Percentiles rank a stretch among this genome's conserved stretches.
phyloP scores from a whole-genome alignment of 2,888 invertebrate species.

The Lasioglossum pauxillum region DNA sequence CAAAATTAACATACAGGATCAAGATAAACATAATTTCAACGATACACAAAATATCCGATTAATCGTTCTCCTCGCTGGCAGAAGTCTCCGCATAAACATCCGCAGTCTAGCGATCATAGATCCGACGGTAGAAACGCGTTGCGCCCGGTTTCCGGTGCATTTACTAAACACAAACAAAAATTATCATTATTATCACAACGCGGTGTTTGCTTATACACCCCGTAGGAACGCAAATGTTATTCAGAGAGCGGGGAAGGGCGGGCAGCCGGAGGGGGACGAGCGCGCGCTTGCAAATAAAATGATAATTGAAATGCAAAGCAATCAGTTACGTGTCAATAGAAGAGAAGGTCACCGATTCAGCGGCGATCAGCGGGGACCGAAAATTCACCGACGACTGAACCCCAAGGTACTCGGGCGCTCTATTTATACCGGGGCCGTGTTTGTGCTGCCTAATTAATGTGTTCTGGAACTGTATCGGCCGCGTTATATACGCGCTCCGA shows the following conservation, averaged over 20 bases:
- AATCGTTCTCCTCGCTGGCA: too few species aligned
- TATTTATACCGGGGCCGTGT: neutral
- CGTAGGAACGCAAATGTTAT: neutral
- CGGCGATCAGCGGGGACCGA: neutral
- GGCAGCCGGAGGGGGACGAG: neutral
- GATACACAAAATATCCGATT: too few species aligned
- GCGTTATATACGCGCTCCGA: neutral
- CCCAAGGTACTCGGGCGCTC: neutral
- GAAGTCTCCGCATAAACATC: neutral
- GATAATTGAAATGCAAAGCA: constrained; percentile 7
- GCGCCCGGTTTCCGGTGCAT: neutral
- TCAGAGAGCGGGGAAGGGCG: neutral
- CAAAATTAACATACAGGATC: too few species aligned
- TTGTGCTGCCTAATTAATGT: constrained; percentile 4
- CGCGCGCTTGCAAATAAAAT: neutral
- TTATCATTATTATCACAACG: neutral
- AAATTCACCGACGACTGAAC: constrained; percentile 1
- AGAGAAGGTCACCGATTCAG: neutral
- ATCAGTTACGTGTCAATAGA: constrained; percentile 3
- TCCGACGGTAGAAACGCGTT: neutral
- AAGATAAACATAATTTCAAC: too few species aligned
- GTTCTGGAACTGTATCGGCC: neutral
- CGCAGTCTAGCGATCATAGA: neutral
- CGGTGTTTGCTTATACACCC: neutral
- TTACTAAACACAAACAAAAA: constrained; percentile 2